These are phyloP conservation scores for Micoletzkya japonica DNA, from an alignment of 2,888 invertebrate species.

Conservation along the genomic window DNA sequence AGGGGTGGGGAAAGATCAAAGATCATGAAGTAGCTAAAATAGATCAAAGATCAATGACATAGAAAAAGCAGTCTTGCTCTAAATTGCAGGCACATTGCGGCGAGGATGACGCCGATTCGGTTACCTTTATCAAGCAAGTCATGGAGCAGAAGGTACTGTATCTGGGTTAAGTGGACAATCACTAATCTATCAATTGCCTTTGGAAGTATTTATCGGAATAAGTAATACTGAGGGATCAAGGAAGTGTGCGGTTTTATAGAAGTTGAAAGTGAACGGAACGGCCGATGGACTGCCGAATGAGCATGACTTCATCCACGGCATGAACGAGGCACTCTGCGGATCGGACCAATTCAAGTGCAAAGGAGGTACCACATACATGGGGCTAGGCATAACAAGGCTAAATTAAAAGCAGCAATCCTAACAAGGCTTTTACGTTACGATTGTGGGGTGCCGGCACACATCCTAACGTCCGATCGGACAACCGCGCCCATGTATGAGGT, in stretches of 20 bases:
- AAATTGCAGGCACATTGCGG: constrained; percentile 21
- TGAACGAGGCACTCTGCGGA: constrained; percentile 8
- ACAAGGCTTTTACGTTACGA: too few relatives aligned
- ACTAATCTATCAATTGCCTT: neutral
- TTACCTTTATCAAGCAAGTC: neutral
- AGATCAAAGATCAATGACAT: neutral
- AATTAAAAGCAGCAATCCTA: too few relatives aligned
- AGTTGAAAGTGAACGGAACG: neutral
- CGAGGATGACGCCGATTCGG: neutral
- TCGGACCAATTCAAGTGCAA: constrained; percentile 17
- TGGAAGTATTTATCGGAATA: neutral
- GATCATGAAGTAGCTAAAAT: neutral
- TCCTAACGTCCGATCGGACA: too few relatives aligned
- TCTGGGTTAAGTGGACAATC: neutral
- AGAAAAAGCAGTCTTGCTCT: neutral
- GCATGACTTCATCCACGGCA: constrained; percentile 6
- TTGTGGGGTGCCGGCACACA: too few relatives aligned
- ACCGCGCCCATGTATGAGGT: too few relatives aligned
- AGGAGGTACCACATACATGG: constrained; percentile 21
- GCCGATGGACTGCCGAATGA: constrained; percentile 1
- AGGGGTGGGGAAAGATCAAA: neutral
- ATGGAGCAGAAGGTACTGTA: constrained; percentile 3
- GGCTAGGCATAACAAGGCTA: too few relatives aligned
- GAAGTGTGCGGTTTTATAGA: neutral
- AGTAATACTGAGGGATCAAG: too few relatives aligned